A percentile compares a stretch with the other conserved stretches of the same genome.
Evolutionary conservation across 1,140 invertebrate species (phyloP).

Genomic region (Drosophila malerkotliana): DNA sequence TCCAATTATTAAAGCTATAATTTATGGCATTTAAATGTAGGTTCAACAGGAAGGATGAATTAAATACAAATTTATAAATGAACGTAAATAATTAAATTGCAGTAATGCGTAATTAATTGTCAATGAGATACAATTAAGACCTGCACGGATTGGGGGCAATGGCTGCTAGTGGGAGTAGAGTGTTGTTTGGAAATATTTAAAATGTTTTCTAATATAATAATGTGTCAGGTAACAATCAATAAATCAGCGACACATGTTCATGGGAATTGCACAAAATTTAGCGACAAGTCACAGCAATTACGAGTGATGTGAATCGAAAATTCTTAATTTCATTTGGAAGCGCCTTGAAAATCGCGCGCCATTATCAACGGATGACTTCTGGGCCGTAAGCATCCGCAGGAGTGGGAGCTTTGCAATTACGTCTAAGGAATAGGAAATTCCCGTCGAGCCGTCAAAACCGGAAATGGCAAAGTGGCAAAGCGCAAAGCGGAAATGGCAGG

Average conservation of each 20-base stretch:
- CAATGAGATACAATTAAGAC: constrained; percentile 26
- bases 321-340: constrained; percentile 53
- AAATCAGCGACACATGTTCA: constrained; percentile 17
- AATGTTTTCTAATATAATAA: not conserved
- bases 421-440: constrained; percentile 45
- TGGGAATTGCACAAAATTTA: constrained; percentile 6
- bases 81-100: constrained; percentile 43
- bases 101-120: constrained; percentile 53
- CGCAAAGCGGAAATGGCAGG: constrained; percentile 63
- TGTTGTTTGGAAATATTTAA: not conserved
- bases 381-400: constrained; percentile 5
- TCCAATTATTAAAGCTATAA: constrained; percentile 45
- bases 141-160: not conserved
- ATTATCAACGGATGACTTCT: constrained; percentile 35
- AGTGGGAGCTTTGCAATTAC: constrained; percentile 50
- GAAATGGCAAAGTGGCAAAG: constrained; percentile 76
- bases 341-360: constrained; percentile 56
- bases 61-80: constrained; percentile 51
- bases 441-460: constrained; percentile 63
- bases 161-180: not conserved
- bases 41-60: constrained; percentile 37
- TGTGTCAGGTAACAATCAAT: not conserved
- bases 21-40: constrained; percentile 26
- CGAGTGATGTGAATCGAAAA: constrained; percentile 35
- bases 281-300: constrained; percentile 8